Base-by-base conservation (phyloP, 2,113 vertebrate species). In the Catagonus wagneri region DNA sequence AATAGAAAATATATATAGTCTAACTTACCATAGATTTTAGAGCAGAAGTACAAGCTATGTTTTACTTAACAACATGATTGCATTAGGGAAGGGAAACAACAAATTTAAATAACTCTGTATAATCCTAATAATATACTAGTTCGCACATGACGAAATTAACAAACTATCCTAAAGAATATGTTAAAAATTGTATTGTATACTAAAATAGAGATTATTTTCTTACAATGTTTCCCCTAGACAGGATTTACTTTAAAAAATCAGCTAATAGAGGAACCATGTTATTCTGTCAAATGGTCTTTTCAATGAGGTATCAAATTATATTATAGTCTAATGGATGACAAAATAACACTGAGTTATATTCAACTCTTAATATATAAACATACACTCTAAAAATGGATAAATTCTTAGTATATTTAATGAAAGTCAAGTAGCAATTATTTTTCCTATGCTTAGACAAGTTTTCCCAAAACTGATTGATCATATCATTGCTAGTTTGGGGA, bases 221-320 rank as follows among this genome's bases (percentile, higher is more conserved):
- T 66, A 60, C 3, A 88, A 71, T 72, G n/a, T 85, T 89, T 39
- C 16, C 60, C 11, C 19, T 74, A 88, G 75, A 25, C 3, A 32
- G 54, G 29, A 36, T 80, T 85, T 7, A 69, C 85, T 95, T 94
- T 1, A 10, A 89, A 52, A 89, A 76, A 19, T 52, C 36, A 34
- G 29, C 32, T 50, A 34, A 34, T 83, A 50, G 32, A 72, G 36
- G 36, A 87, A 84, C 13, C 11, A 78, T 61, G 2, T 3, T 91
- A 68, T 66, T 17, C 75, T 96, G 92, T 89, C 69, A 91, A 86
- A 93, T 52, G 85, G 19, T 61, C 15, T 93, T 96, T 66, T 89
- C 61, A 88, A 85, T 85, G 27, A 5, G 39, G 14, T 89, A 83
- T 75, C 29, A 79, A 86, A 79, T 79, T 74, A 56, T 83, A 76